phyloP scores from a whole-genome alignment of 2,888 invertebrate species.

The Tanypteryx hageni region DNA sequence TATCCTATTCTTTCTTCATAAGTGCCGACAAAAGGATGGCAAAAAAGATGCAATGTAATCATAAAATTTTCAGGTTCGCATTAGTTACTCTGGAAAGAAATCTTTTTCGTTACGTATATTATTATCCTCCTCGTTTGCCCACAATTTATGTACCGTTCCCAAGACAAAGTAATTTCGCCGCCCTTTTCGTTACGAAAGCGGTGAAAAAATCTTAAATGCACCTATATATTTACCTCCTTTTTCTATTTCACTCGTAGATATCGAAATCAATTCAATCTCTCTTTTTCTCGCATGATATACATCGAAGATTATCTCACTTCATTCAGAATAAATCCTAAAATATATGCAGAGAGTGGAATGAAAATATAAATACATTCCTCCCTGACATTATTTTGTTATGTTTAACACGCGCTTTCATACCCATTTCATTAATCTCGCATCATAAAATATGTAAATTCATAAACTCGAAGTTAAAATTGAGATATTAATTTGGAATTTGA shows the following conservation, averaged over 20 bases:
- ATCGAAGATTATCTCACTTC: too few species aligned
- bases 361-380: too few species aligned
- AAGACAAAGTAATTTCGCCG: not conserved
- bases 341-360: too few species aligned
- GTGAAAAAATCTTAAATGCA: not conserved
- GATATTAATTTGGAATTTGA: too few species aligned
- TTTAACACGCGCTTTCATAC: too few species aligned
- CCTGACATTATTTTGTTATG: too few species aligned
- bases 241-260: not conserved
- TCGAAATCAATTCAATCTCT: too few species aligned
- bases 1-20: not conserved
- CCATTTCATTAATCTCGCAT: too few species aligned
- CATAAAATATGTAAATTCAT: too few species aligned
- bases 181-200: not conserved
- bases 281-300: too few species aligned
- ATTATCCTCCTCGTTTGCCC: not conserved
- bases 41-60: constrained; percentile 14
- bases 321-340: too few species aligned
- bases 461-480: too few species aligned
- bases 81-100: not conserved
- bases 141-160: not conserved
- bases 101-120: not conserved
- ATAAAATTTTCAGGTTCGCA: not conserved
- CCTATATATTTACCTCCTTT: not conserved
- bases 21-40: constrained; percentile 8